These are phyloP conservation scores for Drosophila stalkeri DNA, from an alignment of 2,888 invertebrate genomes.

Conservation along the genomic window DNA sequence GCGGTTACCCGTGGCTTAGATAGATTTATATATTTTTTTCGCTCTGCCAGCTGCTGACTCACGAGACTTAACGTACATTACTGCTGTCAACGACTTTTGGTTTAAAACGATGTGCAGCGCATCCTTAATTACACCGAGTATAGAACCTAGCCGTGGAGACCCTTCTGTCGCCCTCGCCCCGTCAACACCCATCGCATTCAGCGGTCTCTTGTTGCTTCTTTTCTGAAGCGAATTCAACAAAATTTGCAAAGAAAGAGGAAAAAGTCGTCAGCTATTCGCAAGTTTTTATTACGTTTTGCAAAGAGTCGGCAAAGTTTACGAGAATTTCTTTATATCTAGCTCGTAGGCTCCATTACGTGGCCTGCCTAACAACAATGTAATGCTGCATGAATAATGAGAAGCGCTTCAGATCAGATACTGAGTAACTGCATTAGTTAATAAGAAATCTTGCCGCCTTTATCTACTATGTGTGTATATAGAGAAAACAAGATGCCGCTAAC, in stretches of 20 bases:
- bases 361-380: slow-evolving; percentile 30
- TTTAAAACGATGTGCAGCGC: slow-evolving; percentile 67
- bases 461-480: slow-evolving; percentile 2
- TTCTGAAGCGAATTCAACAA: slow-evolving; percentile 32
- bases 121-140: slow-evolving; percentile 68
- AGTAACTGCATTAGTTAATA: slow-evolving; percentile 33
- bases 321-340: slow-evolving; percentile 26
- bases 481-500: slow-evolving; percentile 10
- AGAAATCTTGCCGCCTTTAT: slow-evolving; percentile 7
- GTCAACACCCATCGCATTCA: not conserved
- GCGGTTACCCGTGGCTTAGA: slow-evolving; percentile 46
- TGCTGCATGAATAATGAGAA: slow-evolving; percentile 35
- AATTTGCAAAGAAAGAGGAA: slow-evolving; percentile 28
- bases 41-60: slow-evolving; percentile 54
- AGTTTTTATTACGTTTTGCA: slow-evolving; percentile 61
- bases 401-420: slow-evolving; percentile 24
- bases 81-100: slow-evolving; percentile 73
- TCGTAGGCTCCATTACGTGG: slow-evolving; percentile 51
- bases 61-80: slow-evolving; percentile 47
- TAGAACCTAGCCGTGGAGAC: slow-evolving; percentile 22
- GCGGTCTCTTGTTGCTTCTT: slow-evolving; percentile 22
- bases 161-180: slow-evolving; percentile 6
- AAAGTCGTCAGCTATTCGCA: slow-evolving; percentile 47
- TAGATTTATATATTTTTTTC: slow-evolving; percentile 42
- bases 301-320: slow-evolving; percentile 41